These are phyloP conservation scores for Tamias sibiricus DNA, from an alignment of 2,113 vertebrate species.

Conservation along the genomic window DNA sequence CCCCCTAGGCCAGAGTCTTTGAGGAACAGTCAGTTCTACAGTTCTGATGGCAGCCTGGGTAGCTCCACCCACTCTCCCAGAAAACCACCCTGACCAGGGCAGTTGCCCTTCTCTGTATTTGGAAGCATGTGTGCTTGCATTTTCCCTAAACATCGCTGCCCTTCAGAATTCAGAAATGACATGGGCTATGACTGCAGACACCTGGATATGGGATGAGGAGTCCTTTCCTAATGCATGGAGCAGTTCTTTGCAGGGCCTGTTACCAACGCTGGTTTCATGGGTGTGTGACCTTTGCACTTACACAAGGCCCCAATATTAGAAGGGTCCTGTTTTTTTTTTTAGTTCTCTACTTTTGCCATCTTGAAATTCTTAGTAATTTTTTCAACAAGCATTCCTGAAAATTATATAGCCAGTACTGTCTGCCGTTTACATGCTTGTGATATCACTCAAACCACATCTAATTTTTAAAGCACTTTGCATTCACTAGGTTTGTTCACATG, in stretches of 20 bases:
- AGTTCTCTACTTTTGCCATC: neutral
- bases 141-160: slow-evolving; percentile 26
- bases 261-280: neutral
- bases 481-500: neutral
- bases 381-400: neutral
- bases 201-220: neutral
- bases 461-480: neutral
- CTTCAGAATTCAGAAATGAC: neutral
- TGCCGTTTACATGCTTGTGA: neutral
- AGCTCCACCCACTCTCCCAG: slow-evolving; percentile 50
- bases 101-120: slow-evolving; percentile 34
- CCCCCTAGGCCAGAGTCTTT: slow-evolving; percentile 46
- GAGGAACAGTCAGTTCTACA: slow-evolving; percentile 71
- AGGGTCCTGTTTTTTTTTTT: neutral
- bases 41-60: slow-evolving; percentile 23
- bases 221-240: neutral
- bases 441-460: neutral
- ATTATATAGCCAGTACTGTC: neutral
- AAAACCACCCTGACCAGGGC: slow-evolving; percentile 6
- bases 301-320: too few relatives aligned
- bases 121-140: slow-evolving; percentile 1
- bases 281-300: neutral
- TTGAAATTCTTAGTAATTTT: slow-evolving; percentile 20
- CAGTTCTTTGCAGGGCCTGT: neutral
- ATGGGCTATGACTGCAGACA: neutral